Base-by-base conservation (phyloP, 1,140 invertebrate species). In the Saxidomus purpurata region DNA sequence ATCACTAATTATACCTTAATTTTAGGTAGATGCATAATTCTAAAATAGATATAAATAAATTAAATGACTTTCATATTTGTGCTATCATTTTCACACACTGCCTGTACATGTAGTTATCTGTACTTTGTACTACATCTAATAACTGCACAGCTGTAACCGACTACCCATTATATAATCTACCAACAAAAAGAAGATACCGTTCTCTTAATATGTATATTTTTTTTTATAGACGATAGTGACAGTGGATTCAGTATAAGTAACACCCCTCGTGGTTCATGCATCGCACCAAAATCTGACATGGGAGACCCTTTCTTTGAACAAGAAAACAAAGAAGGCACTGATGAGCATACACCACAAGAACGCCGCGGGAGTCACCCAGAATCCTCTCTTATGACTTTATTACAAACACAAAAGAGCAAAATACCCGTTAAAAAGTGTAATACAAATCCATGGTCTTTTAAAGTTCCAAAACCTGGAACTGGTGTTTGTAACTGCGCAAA, bases 211-310 rank as follows among this genome's bases (percentile, higher is more conserved):
- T n/a, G n/a, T n/a, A n/a, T n/a, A n/a, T 11, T 83, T 36, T 71
- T 11, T 52, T 40, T 86, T 89, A 6, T 85, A 92, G 91, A 91
- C 47, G 91, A 92, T 61, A 89, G 85, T 36, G 91, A 92, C 63
- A 92, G 91, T 86, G 91, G 91, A 9, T 84, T 91, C 31, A 91
- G 91, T 77, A 91, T 92, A 0, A 91, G 91, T 38, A 88, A 92
- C 81, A 92, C 91, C 6, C 91, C 91, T 1, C 80, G 90, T 55
- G 63, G 87, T 43, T 84, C 87, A 0, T 59, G 61, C 40, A 47
- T 22, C 22, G 71, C 52, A 19, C 22, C 87, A 0, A 89, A 89
- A 79, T 25, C 28, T 22, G 84, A 87, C 31, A 22, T 87, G 0
- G 67, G 9, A 17, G 87, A 89, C 1, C 52, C 87, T 17, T 89